phyloP scores from a whole-genome alignment of 1,140 invertebrate genomes.

The Drosophila auraria region DNA sequence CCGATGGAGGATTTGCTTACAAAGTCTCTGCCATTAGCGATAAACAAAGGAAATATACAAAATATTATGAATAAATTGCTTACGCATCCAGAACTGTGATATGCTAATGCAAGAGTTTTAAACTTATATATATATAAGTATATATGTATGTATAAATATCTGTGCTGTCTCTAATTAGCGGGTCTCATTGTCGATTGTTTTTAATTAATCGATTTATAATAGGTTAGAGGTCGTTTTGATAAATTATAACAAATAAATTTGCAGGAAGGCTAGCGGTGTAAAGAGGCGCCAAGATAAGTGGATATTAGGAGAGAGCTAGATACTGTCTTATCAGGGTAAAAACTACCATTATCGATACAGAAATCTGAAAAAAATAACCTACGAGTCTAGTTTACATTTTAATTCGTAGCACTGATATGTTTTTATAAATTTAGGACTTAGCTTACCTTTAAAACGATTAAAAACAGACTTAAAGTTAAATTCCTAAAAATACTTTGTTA shows the following conservation, averaged over 20 bases:
- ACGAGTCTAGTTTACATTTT: no score
- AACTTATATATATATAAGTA: slow-evolving; percentile 5
- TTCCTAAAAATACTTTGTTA: no score
- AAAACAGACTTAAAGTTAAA: no score
- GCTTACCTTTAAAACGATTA: no score
- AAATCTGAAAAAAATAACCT: no score
- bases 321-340: not conserved
- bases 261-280: not conserved
- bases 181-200: slow-evolving; percentile 34
- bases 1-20: slow-evolving; percentile 64
- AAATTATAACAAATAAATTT: slow-evolving; percentile 4
- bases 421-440: no score
- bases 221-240: slow-evolving; percentile 45
- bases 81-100: slow-evolving; percentile 41
- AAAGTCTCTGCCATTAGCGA: slow-evolving; percentile 52
- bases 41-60: slow-evolving; percentile 57
- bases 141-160: slow-evolving; percentile 1
- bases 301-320: not conserved
- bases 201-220: slow-evolving; percentile 57
- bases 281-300: slow-evolving; percentile 1
- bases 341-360: not conserved
- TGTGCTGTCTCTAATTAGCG: slow-evolving; percentile 17
- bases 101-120: slow-evolving; percentile 68
- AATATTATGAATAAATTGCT: slow-evolving; percentile 30
- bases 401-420: no score